These are phyloP conservation scores for Ornithoptera alexandrae DNA, from an alignment of 2,888 invertebrate genomes.

Conservation along the genomic window DNA sequence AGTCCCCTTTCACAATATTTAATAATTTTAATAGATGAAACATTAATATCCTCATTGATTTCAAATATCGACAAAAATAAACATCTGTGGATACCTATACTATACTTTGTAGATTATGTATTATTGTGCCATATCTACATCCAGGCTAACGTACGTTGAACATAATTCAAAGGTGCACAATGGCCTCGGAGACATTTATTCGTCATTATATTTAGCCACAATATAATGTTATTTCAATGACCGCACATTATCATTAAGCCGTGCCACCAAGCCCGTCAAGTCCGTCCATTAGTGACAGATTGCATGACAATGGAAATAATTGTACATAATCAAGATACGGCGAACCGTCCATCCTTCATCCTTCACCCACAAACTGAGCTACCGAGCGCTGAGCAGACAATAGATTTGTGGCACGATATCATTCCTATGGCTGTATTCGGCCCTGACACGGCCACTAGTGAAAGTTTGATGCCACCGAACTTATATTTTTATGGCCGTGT, in stretches of 20 bases:
- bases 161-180: background rate
- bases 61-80: background rate
- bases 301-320: conserved; percentile 60
- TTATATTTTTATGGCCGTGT: background rate
- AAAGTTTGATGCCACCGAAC: conserved; percentile 27
- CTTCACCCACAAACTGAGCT: conserved; percentile 52
- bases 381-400: conserved; percentile 31
- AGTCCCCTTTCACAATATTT: background rate
- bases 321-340: conserved; percentile 48
- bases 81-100: background rate
- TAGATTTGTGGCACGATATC: conserved; percentile 28
- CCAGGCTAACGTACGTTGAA: background rate
- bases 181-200: background rate
- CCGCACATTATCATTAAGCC: conserved; percentile 21
- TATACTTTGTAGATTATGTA: background rate
- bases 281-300: conserved; percentile 45
- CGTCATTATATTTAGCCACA: background rate
- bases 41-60: background rate
- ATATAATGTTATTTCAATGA: conserved; percentile 27
- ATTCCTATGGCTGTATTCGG: conserved; percentile 25
- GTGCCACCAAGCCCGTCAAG: conserved; percentile 15
- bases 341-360: conserved; percentile 48
- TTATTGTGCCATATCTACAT: background rate
- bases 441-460: conserved; percentile 25
- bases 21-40: background rate